Percentiles rank a stretch among this genome's conserved stretches.
These are phyloP conservation scores for Dendrolimus punctatus DNA, from an alignment of 1,140 invertebrate genomes.

Conservation along the genomic window DNA sequence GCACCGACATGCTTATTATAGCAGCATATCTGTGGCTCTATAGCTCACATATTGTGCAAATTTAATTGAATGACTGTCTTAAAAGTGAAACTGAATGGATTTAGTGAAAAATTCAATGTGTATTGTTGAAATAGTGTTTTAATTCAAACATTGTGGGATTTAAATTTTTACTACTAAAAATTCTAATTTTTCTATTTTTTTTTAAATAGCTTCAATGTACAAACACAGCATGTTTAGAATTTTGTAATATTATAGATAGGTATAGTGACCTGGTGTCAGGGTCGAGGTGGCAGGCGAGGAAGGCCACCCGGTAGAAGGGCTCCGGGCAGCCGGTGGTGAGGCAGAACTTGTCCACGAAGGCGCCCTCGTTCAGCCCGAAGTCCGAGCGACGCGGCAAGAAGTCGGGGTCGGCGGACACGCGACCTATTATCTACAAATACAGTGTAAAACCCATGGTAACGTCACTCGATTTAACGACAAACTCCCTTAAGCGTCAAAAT, in stretches of 20 bases:
- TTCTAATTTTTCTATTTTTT: not conserved
- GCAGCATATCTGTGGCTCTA: too few relatives aligned
- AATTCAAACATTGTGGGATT: too few relatives aligned
- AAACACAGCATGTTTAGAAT: not conserved
- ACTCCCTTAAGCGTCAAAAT: too few relatives aligned
- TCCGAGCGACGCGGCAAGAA: constrained; percentile 90
- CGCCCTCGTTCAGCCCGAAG: constrained; percentile 91
- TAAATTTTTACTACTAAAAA: too few relatives aligned
- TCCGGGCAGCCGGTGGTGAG: constrained; percentile 82
- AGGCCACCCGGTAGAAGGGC: constrained; percentile 89
- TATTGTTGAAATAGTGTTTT: too few relatives aligned
- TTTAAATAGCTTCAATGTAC: not conserved
- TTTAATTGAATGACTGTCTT: too few relatives aligned
- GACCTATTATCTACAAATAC: constrained; percentile 84
- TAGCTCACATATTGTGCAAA: too few relatives aligned
- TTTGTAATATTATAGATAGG: not conserved
- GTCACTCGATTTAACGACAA: not conserved
- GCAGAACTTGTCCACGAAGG: constrained; percentile 92
- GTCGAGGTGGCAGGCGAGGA: constrained; percentile 90
- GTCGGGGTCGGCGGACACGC: constrained; percentile 94
- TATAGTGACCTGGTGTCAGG: constrained; percentile 82
- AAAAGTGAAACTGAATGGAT: too few relatives aligned
- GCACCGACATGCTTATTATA: too few relatives aligned
- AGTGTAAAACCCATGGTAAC: not conserved
- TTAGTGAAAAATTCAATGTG: too few relatives aligned